Conservation (phyloP, 1,140 invertebrate species). For the Galleria mellonella region DNA sequence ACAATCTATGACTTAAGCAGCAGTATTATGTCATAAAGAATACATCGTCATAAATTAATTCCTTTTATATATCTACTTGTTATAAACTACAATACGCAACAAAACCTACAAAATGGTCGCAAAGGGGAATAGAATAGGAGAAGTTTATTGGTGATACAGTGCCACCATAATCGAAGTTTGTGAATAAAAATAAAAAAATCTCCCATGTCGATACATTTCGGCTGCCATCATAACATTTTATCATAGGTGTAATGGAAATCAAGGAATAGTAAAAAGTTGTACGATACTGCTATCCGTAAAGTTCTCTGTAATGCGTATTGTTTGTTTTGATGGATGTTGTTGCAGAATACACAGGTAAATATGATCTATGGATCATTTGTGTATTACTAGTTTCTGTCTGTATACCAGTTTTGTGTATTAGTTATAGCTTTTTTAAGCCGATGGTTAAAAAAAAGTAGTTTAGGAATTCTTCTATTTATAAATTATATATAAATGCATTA, state of each 20-base stretch:
- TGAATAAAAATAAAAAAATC: constrained; percentile 68
- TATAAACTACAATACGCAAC: neutral
- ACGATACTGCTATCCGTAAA: constrained; percentile 11
- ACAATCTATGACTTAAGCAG: too few relatives aligned
- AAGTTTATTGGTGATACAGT: constrained; percentile 38
- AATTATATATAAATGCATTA: too few relatives aligned
- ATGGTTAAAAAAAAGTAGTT: too few relatives aligned
- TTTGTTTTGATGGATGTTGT: constrained; percentile 31
- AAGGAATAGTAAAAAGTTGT: constrained; percentile 10
- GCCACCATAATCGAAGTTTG: constrained; percentile 52
- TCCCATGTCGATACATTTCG: constrained; percentile 24
- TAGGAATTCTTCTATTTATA: too few relatives aligned
- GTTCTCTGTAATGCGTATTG: constrained; percentile 44
- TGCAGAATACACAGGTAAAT: neutral
- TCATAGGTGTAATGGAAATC: constrained; percentile 64
- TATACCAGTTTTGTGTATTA: too few relatives aligned
- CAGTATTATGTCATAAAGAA: too few relatives aligned
- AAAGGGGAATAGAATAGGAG: neutral
- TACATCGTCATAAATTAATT: too few relatives aligned
- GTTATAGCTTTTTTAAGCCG: too few relatives aligned
- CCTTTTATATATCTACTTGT: too few relatives aligned
- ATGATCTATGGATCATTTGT: too few relatives aligned
- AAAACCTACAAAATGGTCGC: neutral
- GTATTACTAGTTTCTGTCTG: too few relatives aligned
- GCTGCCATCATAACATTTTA: constrained; percentile 51